Evolutionary conservation across 2,888 invertebrate genomes (phyloP), one percentile per base, ranked within the genome.

Genomic region (Marronus borbonicus): DNA sequence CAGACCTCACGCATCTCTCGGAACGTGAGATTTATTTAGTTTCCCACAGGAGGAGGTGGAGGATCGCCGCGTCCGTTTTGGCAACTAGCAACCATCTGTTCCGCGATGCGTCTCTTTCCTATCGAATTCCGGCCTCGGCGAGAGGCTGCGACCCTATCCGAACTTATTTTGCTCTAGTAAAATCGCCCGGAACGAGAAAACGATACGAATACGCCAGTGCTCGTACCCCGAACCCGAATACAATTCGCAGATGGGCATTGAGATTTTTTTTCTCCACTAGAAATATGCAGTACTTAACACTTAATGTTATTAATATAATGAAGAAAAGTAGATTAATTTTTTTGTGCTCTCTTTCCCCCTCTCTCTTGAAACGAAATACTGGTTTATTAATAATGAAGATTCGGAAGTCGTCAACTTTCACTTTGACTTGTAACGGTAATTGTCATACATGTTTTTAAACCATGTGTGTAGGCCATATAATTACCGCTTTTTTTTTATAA

Each of bases 1-100:
- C 84, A 82, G 86, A 87, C 87, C 87, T 86, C 87, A 87, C 86
- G 86, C 86, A 85, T 85, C 72, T 55, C 72, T 72, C 82, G 84
- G 84, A 82, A 84, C 84, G 83, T 83, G 86, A 86, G 86, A 87
- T 87, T 87, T 86, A 87, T 86, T 85, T 85, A 80, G 84, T 84
- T 86, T 86, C 84, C 85, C 85, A 84, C 80, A 81, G 84, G 82
- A 81, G 81, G 78, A 81, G 81, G 83, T 80, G 80, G 82, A 80
- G 79, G 83, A 82, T 83, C 84, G 76, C 80, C 84, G 83, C 58
- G 36, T 72, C 36, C 58, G 72, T 70, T 70, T 70, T 58, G 72
- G 58, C 66, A 49, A 66, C 66, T 36, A 49, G 44, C 58, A 70
- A 58, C 72, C 72, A 72, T 72, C 72, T 72, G 72, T 76, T 76